Base-by-base conservation (phyloP, 2,888 invertebrate genomes). In the Agelastica alni region DNA sequence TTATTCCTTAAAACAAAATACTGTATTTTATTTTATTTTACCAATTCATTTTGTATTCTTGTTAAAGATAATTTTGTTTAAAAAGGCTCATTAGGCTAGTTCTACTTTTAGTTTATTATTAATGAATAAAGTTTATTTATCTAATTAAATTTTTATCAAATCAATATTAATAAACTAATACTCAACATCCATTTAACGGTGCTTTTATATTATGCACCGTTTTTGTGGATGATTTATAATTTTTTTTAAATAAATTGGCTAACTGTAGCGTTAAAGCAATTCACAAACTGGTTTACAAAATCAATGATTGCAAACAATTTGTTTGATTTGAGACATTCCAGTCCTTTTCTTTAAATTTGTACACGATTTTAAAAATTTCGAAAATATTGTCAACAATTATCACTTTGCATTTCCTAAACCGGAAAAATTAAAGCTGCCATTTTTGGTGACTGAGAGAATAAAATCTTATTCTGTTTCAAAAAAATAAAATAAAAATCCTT, bases 391-490 rank as follows among this genome's bases (percentile, higher is more conserved):
- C 65, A 68, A 66, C 56, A 51, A 56, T 55, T 56, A 66, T 66
- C 66, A 66, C 66, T 58, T 56, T 55, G 48, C 52, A 37, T 56
- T 62, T 57, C 53, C 57, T 47, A 59, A 43, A 44, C 32, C 51
- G 58, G 64, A 65, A 63, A 64, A 66, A 67, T 63, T 67, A 67
- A 70, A 73, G 71, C 71, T 72, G 72, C 71, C 70, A 9, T 57
- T 61, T 54, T 62, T 45, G 42, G 42, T 32, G 49, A 49, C 49
- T 62, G 64, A 63, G 64, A 53, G 13, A 18, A n/a, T n/a, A n/a
- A n/a, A 9, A n/a, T 34, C 13, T 16, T 16, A 1, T 6, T 34
- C 3, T 3, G 14, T 32, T 34, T 14, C 16, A 4, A 9, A 12
- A 30, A 30, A 12, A 30, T 30, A 12, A 28, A 30, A 31, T 32